Evolutionary conservation across 92 coral and sea anemone species (phyloP).

Genomic region (Virgularia gustaviana): DNA sequence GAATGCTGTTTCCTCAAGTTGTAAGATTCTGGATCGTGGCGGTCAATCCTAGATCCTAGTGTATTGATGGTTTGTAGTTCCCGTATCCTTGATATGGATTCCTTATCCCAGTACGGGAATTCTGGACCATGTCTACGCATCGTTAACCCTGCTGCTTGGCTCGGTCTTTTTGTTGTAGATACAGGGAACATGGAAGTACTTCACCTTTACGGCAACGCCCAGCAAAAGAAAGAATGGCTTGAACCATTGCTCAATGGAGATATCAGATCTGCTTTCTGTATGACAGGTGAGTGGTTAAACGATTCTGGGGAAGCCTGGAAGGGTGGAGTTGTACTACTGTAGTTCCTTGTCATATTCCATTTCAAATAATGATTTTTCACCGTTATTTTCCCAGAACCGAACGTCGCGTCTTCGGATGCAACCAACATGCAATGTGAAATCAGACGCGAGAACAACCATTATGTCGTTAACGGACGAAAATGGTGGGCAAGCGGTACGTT

Average conservation of each 20-base stretch:
- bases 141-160: neutral
- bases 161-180: conserved; percentile 47
- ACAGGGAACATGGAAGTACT: conserved; percentile 98
- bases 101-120: neutral
- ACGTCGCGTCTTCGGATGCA: conserved; percentile 97
- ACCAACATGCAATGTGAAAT: conserved; percentile 96
- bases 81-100: neutral
- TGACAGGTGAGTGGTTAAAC: conserved; percentile 90
- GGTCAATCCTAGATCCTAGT: neutral
- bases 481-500: conserved; percentile 99
- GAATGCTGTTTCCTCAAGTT: too few relatives aligned
- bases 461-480: conserved; percentile 81
- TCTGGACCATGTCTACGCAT: neutral
- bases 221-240: conserved; percentile 90
- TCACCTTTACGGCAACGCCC: conserved; percentile 76
- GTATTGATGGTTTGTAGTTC: neutral
- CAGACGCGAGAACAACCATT: conserved; percentile 54
- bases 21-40: too few relatives aligned
- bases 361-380: neutral
- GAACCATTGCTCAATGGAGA: conserved; percentile 83
- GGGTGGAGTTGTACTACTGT: too few relatives aligned
- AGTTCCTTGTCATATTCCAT: too few relatives aligned
- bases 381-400: conserved; percentile 74
- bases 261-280: conserved; percentile 91
- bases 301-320: too few relatives aligned